phyloP scores from a whole-genome alignment of 2,888 invertebrate genomes.

The Selenia dentaria region DNA sequence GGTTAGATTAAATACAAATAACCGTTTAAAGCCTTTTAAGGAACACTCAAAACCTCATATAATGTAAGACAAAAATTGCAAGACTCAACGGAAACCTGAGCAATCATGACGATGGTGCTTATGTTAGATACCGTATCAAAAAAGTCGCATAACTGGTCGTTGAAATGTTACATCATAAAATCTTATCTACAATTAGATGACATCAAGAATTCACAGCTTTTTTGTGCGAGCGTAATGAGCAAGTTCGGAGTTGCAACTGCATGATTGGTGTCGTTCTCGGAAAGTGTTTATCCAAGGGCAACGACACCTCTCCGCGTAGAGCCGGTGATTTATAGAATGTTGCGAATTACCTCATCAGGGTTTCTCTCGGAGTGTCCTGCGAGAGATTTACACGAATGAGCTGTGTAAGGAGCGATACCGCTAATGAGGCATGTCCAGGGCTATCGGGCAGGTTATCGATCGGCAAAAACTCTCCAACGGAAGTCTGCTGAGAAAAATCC shows the following conservation, averaged over 20 bases:
- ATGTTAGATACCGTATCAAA: not conserved
- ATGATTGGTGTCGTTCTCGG: slow-evolving; percentile 37
- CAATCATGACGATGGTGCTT: too few species aligned
- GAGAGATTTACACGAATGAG: slow-evolving; percentile 51
- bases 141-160: slow-evolving; percentile 7
- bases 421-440: slow-evolving; percentile 78
- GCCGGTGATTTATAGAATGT: slow-evolving; percentile 51
- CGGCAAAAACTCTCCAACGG: slow-evolving; percentile 75
- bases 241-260: slow-evolving; percentile 29
- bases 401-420: slow-evolving; percentile 56
- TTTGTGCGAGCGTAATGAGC: slow-evolving; percentile 18
- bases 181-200: slow-evolving; percentile 17
- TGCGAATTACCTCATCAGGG: slow-evolving; percentile 53
- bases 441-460: slow-evolving; percentile 75
- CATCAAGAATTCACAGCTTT: slow-evolving; percentile 8
- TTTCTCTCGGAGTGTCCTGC: slow-evolving; percentile 20
- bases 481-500: slow-evolving; percentile 74
- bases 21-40: slow-evolving; percentile 1
- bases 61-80: too few species aligned
- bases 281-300: slow-evolving; percentile 50
- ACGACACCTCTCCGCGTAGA: slow-evolving; percentile 48
- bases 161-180: slow-evolving; percentile 6
- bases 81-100: too few species aligned
- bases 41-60: not conserved
- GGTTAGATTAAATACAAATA: too few species aligned